Evolutionary conservation across 2,797 vertebrate species (phyloP).

Genomic region (Chelon labrosus): DNA sequence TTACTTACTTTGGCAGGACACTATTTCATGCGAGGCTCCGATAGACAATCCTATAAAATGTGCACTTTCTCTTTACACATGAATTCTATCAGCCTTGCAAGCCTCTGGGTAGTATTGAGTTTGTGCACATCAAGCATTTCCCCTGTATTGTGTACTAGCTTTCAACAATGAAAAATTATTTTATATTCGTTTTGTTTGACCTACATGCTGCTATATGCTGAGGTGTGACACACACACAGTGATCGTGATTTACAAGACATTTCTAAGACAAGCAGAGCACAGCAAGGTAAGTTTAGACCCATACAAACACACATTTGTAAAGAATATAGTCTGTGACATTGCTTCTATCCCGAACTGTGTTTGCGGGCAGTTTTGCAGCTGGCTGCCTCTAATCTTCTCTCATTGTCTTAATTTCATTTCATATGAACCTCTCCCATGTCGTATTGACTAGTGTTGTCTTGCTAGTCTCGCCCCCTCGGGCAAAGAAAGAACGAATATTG

Average conservation of each 20-base stretch:
- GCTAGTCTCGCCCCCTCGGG: conserved; percentile 12
- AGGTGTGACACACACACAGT: background rate
- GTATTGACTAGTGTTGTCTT: conserved; percentile 14
- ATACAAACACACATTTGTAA: background rate
- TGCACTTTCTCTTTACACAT: background rate
- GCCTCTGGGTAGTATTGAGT: conserved; percentile 2
- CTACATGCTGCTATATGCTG: background rate
- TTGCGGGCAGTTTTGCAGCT: conserved; percentile 3
- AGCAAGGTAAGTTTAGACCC: background rate
- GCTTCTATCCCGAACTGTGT: background rate
- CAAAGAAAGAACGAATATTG: conserved; percentile 5
- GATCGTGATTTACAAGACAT: too few relatives aligned
- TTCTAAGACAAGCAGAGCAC: background rate
- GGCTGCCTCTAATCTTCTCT: conserved; percentile 19
- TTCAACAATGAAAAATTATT: background rate
- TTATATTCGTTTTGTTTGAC: background rate
- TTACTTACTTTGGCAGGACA: background rate
- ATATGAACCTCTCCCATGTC: conserved; percentile 22
- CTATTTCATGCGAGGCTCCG: background rate
- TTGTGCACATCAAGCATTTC: conserved; percentile 6
- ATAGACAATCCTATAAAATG: conserved; percentile 18
- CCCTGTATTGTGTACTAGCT: background rate
- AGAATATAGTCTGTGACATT: background rate
- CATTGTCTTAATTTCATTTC: conserved; percentile 28
- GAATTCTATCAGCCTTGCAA: conserved; percentile 18